These are phyloP conservation scores for Synergus umbraculus DNA, from an alignment of 2,888 invertebrate genomes.

Conservation along the genomic window DNA sequence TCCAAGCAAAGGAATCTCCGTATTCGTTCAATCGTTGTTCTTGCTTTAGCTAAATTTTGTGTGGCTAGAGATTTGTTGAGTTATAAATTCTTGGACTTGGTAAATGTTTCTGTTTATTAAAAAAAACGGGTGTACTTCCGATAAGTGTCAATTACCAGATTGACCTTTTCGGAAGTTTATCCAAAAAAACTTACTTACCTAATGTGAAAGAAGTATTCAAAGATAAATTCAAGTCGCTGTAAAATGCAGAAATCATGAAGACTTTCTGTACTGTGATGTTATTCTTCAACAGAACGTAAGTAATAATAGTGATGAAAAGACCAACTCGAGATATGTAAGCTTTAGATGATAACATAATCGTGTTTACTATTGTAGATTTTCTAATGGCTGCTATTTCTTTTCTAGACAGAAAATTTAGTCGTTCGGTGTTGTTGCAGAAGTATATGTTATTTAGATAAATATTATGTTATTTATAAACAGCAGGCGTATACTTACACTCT, in stretches of 20 bases:
- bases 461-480: too few relatives aligned
- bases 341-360: slow-evolving; percentile 80
- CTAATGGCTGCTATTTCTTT: slow-evolving; percentile 77
- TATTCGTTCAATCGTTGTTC: too few relatives aligned
- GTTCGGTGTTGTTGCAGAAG: too few relatives aligned
- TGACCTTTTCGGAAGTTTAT: too few relatives aligned
- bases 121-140: neutral
- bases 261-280: slow-evolving; percentile 85
- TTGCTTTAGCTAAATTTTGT: too few relatives aligned
- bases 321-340: slow-evolving; percentile 85
- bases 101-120: too few relatives aligned
- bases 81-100: too few relatives aligned
- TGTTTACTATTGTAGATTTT: slow-evolving; percentile 80
- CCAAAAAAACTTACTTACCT: too few relatives aligned
- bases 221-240: slow-evolving; percentile 85
- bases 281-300: slow-evolving; percentile 82
- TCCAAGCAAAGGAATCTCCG: too few relatives aligned
- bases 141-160: neutral
- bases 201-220: slow-evolving; percentile 85
- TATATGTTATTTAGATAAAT: too few relatives aligned
- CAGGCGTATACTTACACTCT: slow-evolving; percentile 74
- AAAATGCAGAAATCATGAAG: slow-evolving; percentile 86
- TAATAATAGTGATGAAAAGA: slow-evolving; percentile 84
- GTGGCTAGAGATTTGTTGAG: too few relatives aligned
- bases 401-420: slow-evolving; percentile 60